These are phyloP conservation scores for Actinia equina DNA, from an alignment of 64 coral and sea anemone species.

Conservation along the genomic window DNA sequence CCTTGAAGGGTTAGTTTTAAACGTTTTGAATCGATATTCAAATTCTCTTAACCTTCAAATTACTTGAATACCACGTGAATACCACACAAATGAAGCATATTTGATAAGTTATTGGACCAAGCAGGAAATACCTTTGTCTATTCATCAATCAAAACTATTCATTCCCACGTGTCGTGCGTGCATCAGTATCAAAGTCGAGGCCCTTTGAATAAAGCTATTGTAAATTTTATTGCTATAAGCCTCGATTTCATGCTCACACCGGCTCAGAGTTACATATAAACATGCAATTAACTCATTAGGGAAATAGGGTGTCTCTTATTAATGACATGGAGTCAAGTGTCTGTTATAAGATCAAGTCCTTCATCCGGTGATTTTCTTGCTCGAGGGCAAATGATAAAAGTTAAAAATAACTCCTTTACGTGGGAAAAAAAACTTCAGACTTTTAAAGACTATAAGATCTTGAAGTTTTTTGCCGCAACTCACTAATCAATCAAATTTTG, in stretches of 20 bases:
- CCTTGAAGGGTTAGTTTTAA: no score
- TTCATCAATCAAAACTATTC: neutral
- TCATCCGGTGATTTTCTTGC: neutral
- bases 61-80: no score
- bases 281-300: neutral
- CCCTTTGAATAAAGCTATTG: neutral
- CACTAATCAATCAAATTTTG: no score
- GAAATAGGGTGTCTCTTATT: neutral
- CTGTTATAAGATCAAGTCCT: neutral
- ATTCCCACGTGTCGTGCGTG: neutral
- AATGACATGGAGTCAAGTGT: neutral
- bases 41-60: no score
- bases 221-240: neutral
- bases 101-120: no score
- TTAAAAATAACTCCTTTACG: neutral
- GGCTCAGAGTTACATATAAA: neutral
- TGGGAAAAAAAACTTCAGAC: neutral
- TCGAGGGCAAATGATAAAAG: neutral
- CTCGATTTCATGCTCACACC: conserved; percentile 2
- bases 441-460: neutral
- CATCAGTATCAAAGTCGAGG: neutral
- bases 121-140: neutral
- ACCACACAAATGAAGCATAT: no score
- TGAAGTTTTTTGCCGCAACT: neutral
- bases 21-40: no score